Evolutionary conservation across 2,113 vertebrate genomes (phyloP), one percentile per base, ranked within the genome.

Genomic region (Trichomycterus rosablanca): DNA sequence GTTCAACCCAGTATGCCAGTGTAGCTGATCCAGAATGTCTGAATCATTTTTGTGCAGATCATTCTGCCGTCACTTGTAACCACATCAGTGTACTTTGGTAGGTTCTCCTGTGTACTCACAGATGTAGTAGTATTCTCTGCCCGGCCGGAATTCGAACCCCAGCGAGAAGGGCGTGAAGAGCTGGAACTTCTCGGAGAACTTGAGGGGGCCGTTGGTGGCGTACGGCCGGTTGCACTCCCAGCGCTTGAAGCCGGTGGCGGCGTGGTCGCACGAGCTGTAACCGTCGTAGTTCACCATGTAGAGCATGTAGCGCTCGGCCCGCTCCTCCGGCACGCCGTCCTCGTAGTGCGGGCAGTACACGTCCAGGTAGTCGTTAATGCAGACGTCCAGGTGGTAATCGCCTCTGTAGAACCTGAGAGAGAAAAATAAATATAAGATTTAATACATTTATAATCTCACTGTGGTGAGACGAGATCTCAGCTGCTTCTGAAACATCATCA

Each of bases 251-350:
- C 96, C 95, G 76, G 97, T 98, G 71, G 94, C 90, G 4, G 91
- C 96, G 71, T 96, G 92, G 82, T 99, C 96, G 0, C 96, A 99
- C 71, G 93, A 91, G 76, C 90, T 96, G 87, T 98, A 99, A 82
- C 96, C 96, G 14, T 98, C 95, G 39, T 95, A 97, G 89, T 99
- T 97, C 74, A 98, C 96, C 95, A 99, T 99, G 88, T 95, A 99
- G 62, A 99, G 92, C 80, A 99, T 67, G 20, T 98, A 98, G 45
- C 89, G 92, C 77, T 99, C 96, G 0, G 91, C 89, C 68, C 89
- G 90, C 20, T 95, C 93, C 67, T 94, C 92, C 0, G 92, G 90
- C n/a, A 95, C 91, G 0, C 91, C 89, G 55, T 90, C 89, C 51
- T 83, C 73, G 56, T 97, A 98, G 81, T 97, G 95, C 40, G 96